A percentile compares a stretch with the other conserved stretches of the same genome.
phyloP scores from a whole-genome alignment of 1,140 invertebrate species.

The Drosophila saltans region DNA sequence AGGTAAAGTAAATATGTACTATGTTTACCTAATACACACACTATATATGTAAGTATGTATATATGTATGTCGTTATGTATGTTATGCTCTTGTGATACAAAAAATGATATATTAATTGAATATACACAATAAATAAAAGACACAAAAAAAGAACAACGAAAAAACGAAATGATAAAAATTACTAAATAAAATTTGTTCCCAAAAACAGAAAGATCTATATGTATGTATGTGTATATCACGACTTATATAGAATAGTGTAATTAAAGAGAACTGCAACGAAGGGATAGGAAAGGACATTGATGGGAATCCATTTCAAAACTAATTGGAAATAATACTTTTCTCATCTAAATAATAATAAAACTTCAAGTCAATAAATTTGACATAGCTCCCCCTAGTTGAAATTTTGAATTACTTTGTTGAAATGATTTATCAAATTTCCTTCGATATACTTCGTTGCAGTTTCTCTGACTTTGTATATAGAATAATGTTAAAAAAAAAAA shows the following conservation, averaged over 20 bases:
- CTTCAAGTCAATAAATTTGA: too few relatives aligned
- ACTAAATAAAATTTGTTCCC: background rate
- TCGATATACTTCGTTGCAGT: background rate
- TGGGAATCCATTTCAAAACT: background rate
- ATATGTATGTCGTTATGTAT: background rate
- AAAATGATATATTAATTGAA: background rate
- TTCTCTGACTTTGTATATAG: background rate
- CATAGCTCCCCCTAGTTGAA: too few relatives aligned
- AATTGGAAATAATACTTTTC: too few relatives aligned
- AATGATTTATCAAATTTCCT: background rate
- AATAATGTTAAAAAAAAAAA: background rate
- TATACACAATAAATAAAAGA: background rate
- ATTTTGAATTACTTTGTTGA: too few relatives aligned
- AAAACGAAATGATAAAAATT: background rate
- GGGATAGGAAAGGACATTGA: background rate
- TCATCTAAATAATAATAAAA: too few relatives aligned
- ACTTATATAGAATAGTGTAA: conserved; percentile 6
- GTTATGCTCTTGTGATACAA: too few relatives aligned
- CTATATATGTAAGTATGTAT: conserved; percentile 13
- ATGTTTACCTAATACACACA: too few relatives aligned
- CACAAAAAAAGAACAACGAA: background rate
- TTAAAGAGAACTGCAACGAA: conserved; percentile 4
- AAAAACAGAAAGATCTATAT: background rate
- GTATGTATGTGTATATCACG: background rate
- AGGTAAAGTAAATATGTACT: too few relatives aligned